Conservation (phyloP, 2,888 invertebrate species). For the Eumacrocentrus americanus region DNA sequence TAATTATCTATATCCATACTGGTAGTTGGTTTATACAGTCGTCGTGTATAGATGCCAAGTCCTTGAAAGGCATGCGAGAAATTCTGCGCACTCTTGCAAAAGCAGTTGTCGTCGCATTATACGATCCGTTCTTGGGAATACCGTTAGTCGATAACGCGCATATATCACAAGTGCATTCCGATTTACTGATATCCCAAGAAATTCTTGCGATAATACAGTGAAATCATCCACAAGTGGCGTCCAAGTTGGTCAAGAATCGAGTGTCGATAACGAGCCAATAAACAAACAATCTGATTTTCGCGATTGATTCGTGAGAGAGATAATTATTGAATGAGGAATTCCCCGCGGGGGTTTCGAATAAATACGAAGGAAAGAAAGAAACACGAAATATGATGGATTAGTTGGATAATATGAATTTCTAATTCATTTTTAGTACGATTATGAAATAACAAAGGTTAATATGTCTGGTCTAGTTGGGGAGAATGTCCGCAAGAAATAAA, state of each 20-base stretch:
- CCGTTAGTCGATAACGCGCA: background rate
- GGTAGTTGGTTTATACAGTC: background rate
- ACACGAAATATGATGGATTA: too few species aligned
- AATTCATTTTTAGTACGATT: too few species aligned
- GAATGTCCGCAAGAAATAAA: too few species aligned
- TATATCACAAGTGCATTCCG: constrained; percentile 6
- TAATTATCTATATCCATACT: background rate
- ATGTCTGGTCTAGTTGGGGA: too few species aligned
- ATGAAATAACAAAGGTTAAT: too few species aligned
- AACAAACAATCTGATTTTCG: too few species aligned
- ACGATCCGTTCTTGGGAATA: background rate
- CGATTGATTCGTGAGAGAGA: too few species aligned
- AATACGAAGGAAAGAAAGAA: too few species aligned
- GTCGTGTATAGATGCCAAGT: constrained; percentile 11
- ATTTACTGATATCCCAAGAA: background rate
- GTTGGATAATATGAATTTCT: too few species aligned
- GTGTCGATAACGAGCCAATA: too few species aligned
- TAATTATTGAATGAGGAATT: too few species aligned
- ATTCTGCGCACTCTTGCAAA: constrained; percentile 6
- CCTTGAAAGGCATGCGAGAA: constrained; percentile 28
- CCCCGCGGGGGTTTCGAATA: too few species aligned
- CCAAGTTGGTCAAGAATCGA: background rate
- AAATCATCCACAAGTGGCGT: background rate
- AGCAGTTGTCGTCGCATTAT: background rate
- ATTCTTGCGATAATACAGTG: background rate